Evolutionary conservation across 1,140 invertebrate species (phyloP), one percentile per base, ranked within the genome.

Genomic region (Pantala flavescens): DNA sequence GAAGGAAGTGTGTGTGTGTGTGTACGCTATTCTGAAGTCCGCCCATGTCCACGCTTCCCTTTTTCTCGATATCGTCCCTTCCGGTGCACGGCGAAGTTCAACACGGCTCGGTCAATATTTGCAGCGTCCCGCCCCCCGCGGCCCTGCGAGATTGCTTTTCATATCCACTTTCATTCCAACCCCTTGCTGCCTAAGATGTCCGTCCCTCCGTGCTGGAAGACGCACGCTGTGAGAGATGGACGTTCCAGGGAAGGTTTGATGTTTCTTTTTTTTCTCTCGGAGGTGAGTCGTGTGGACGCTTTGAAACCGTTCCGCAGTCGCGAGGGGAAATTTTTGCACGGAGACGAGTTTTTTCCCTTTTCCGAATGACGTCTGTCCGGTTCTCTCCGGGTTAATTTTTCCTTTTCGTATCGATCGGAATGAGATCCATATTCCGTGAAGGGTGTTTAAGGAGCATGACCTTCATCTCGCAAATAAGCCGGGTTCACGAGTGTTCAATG

Each of bases 101-200:
- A 63, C 49, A 63, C 12, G 49, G 49, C n/a, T 63, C 49, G 49
- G 49, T 63, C 49, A 63, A 63, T 63, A 63, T 63, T 63, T 63
- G 49, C 49, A 3, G 49, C 12, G 16, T 5, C 49, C 49, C 49
- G 3, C 49, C 3, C 49, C 3, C 3, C 49, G 3, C 12, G 3
- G 12, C 3, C 49, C 5, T 63, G 12, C 49, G 49, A 63, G 49
- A 63, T 63, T 63, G 49, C 49, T 63, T 63, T 63, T 63, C 49
- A 63, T 63, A 63, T 63, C 49, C 49, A 19, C 49, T 63, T 63
- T 21, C n/a, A 63, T 63, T 63, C 49, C 49, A 63, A 63, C 49
- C n/a, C 49, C 28, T 36, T 36, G 9, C 28, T 36, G 28, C 3
- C 2, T 36, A 36, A 36, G 28, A 36, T 36, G 28, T 36, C 28